Evolutionary conservation across 2,888 invertebrate genomes (phyloP).

Genomic region (Melieria crassipennis): DNA sequence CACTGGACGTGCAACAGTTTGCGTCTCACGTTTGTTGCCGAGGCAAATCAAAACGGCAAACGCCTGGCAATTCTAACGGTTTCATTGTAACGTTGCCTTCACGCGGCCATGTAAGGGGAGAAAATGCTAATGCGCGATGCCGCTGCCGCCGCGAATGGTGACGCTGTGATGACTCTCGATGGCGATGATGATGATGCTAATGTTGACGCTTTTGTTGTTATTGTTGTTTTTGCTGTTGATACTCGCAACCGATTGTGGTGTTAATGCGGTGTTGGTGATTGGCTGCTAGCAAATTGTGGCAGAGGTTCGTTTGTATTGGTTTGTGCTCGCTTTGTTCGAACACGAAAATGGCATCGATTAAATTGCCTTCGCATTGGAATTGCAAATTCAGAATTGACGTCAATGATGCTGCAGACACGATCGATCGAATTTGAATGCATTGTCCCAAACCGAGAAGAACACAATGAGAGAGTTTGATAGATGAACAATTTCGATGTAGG

Average conservation of each 20-base stretch:
- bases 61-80: constrained; percentile 16
- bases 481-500: neutral
- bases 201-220: neutral
- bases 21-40: too few species aligned
- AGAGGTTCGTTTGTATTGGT: neutral
- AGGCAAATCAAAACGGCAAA: neutral
- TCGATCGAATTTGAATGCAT: too few species aligned
- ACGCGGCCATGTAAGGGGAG: neutral
- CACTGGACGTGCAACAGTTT: too few species aligned
- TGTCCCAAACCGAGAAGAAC: neutral
- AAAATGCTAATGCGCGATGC: constrained; percentile 20
- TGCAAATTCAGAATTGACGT: constrained; percentile 24
- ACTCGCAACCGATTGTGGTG: neutral
- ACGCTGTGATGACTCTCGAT: neutral
- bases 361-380: constrained; percentile 20
- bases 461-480: neutral
- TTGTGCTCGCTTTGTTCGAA: neutral
- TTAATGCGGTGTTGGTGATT: neutral
- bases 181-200: neutral
- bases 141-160: too few species aligned
- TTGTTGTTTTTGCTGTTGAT: neutral
- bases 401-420: too few species aligned
- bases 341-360: neutral
- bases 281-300: constrained; percentile 8
- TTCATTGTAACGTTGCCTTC: neutral